Evolutionary conservation across 2,888 invertebrate species (phyloP).

Genomic region (Rhogogaster chlorosoma): DNA sequence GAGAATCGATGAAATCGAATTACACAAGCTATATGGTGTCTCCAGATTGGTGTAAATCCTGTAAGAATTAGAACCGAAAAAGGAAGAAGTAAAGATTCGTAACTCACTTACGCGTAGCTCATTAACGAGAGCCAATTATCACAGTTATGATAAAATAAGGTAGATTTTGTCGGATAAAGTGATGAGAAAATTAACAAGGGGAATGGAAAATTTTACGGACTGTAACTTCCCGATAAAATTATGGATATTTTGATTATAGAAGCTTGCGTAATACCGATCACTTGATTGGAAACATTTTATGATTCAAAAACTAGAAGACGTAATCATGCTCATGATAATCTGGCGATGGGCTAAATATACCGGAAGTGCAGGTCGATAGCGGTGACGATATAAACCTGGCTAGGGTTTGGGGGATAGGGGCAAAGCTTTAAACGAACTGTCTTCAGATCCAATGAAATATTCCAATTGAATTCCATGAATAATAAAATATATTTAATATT

Average conservation of each 20-base stretch:
- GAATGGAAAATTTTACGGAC: slow-evolving; percentile 13
- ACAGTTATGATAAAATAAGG: background rate
- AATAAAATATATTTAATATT: slow-evolving; percentile 44
- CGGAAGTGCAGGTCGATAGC: slow-evolving; percentile 21
- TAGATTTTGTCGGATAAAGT: slow-evolving; percentile 5
- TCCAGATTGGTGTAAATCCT: background rate
- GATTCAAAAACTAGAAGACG: background rate
- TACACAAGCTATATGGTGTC: background rate
- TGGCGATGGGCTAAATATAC: background rate
- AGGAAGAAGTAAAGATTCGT: background rate
- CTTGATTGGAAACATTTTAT: background rate
- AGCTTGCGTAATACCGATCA: background rate
- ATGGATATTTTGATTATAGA: background rate
- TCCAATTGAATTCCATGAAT: slow-evolving; percentile 39
- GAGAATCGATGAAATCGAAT: background rate
- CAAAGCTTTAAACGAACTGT: background rate
- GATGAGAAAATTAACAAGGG: background rate
- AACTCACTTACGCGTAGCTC: background rate
- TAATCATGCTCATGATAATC: background rate
- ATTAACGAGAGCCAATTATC: slow-evolving; percentile 22
- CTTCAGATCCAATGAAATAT: slow-evolving; percentile 27
- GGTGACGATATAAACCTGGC: background rate
- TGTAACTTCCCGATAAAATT: background rate
- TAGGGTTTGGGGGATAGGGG: background rate
- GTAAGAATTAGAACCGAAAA: background rate